These are phyloP conservation scores for Drosophila athabasca DNA, from an alignment of 1,140 invertebrate genomes.

Conservation along the genomic window DNA sequence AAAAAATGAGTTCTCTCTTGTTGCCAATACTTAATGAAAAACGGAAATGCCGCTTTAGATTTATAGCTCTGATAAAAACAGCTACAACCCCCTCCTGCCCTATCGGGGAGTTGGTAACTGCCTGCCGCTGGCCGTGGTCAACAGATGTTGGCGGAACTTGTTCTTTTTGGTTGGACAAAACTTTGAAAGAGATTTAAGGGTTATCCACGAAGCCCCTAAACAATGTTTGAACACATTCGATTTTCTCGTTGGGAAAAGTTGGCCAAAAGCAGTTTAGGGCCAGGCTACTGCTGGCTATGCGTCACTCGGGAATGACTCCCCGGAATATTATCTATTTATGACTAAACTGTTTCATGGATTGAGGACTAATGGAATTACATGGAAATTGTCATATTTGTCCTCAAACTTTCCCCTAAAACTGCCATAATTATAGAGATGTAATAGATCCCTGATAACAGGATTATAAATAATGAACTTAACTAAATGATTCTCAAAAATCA, in stretches of 20 bases:
- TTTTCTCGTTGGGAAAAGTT: slow-evolving; percentile 3
- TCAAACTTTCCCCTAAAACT: no score
- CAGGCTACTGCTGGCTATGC: no score
- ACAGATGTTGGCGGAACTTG: slow-evolving; percentile 51
- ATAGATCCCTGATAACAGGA: no score
- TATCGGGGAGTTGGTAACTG: slow-evolving; percentile 43
- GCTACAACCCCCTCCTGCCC: not conserved
- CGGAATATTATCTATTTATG: no score
- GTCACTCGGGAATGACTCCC: no score
- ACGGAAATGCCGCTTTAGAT: slow-evolving; percentile 74
- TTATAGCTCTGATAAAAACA: slow-evolving; percentile 66
- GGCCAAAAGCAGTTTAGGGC: not conserved
- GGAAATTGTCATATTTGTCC: no score
- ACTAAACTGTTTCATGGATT: no score
- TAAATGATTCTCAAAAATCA: no score
- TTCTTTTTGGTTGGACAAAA: slow-evolving; percentile 21
- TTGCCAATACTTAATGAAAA: slow-evolving; percentile 76
- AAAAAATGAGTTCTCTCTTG: slow-evolving; percentile 32
- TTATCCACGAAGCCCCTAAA: slow-evolving; percentile 21
- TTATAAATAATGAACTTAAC: no score
- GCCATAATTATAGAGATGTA: no score
- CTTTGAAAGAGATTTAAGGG: no score
- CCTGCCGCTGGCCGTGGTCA: slow-evolving; percentile 35
- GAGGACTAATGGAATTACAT: no score
- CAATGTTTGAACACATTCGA: not conserved